Evolutionary conservation across 2,797 vertebrate species (phyloP).

Genomic region (Mustela erminea): DNA sequence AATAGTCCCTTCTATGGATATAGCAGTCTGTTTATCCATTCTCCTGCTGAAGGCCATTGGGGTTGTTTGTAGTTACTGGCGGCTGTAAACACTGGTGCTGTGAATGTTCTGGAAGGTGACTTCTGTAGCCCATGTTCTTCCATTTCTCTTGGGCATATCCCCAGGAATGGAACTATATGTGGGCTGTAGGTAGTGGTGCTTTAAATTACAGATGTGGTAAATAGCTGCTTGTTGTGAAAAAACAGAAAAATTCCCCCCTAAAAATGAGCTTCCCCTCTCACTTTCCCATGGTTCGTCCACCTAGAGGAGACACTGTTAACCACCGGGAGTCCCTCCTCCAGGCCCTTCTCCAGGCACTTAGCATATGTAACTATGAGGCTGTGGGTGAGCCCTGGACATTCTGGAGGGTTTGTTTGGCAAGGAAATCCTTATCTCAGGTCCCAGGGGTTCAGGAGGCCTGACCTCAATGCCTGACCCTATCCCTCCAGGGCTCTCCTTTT

Average conservation of each 20-base stretch:
- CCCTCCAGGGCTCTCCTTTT: neutral
- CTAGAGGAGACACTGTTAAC: neutral
- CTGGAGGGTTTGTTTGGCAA: neutral
- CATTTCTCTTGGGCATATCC: neutral
- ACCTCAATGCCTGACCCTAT: neutral
- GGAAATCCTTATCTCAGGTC: neutral
- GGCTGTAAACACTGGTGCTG: neutral
- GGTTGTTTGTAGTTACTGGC: neutral
- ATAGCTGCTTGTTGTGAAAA: neutral
- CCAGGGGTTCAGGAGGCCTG: neutral
- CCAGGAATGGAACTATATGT: neutral
- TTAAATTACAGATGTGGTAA: neutral
- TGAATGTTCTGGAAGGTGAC: neutral
- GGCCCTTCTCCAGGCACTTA: neutral
- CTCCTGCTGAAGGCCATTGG: neutral
- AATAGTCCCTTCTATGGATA: neutral
- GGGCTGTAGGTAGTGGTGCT: neutral
- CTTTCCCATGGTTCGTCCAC: neutral
- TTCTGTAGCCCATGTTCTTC: neutral
- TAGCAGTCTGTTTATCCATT: neutral
- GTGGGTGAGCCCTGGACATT: neutral
- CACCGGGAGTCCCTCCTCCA: fast-evolving
- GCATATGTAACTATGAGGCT: neutral
- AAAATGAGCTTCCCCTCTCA: neutral
- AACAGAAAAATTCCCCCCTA: neutral